A percentile compares a stretch with the other conserved stretches of the same genome.
These are phyloP conservation scores for Drosophila virilis DNA, from an alignment of 1,140 invertebrate genomes.

Conservation along the genomic window DNA sequence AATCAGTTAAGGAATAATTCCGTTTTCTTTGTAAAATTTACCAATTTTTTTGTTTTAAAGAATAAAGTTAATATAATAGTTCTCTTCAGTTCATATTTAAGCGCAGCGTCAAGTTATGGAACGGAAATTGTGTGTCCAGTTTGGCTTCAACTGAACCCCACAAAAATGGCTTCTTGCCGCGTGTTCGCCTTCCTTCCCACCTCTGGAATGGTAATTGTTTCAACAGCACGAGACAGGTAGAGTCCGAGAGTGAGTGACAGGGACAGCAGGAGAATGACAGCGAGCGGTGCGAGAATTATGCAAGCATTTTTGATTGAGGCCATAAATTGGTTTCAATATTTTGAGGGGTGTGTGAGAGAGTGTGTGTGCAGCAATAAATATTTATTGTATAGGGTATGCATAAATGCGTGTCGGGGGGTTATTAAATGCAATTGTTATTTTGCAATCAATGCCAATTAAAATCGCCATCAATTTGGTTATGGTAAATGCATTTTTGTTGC, in stretches of 20 bases:
- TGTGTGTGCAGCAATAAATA: conserved; percentile 7
- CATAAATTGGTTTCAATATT: too few species aligned
- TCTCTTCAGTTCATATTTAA: background rate
- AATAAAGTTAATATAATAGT: background rate
- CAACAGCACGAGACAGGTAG: background rate
- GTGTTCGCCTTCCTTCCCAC: background rate
- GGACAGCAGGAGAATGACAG: background rate
- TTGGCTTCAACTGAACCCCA: background rate
- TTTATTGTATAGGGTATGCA: conserved; percentile 6
- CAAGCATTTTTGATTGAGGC: conserved; percentile 48
- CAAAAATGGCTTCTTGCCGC: conserved; percentile 1
- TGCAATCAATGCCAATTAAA: conserved; percentile 70
- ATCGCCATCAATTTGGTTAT: conserved; percentile 30
- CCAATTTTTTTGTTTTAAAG: too few species aligned
- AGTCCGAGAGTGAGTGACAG: background rate
- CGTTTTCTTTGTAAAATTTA: too few species aligned
- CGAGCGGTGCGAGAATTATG: conserved; percentile 65
- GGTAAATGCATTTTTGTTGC: conserved; percentile 25
- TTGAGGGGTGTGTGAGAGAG: conserved; percentile 15
- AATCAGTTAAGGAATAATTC: too few species aligned
- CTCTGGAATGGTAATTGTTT: conserved; percentile 1
- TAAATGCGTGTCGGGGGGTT: conserved; percentile 34
- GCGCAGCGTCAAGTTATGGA: background rate
- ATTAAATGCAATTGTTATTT: conserved; percentile 81
- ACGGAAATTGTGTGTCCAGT: background rate